Evolutionary conservation across 2,797 vertebrate species (phyloP).

Genomic region (Oryzias dopingdopingensis): DNA sequence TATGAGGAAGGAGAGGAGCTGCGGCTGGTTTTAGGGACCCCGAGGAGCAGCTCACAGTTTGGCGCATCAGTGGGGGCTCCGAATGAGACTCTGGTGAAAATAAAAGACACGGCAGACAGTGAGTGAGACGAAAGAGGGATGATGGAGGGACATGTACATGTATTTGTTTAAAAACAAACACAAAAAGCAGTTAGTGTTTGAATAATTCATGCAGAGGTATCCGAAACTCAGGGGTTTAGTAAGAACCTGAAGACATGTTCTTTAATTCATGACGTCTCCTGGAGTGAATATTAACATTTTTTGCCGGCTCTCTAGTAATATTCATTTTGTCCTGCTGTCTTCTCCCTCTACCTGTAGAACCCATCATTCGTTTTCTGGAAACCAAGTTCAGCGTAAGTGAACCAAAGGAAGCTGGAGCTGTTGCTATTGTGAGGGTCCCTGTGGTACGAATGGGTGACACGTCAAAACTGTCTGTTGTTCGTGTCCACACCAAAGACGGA

Average conservation of each 20-base stretch:
- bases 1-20: conserved; percentile 90
- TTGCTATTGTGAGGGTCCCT: conserved; percentile 83
- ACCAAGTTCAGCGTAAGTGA: conserved; percentile 90
- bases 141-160: background rate
- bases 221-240: conserved; percentile 1
- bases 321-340: background rate
- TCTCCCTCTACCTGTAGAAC: conserved; percentile 68
- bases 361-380: conserved; percentile 89
- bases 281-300: background rate
- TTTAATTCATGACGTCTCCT: background rate
- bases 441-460: conserved; percentile 88
- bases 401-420: conserved; percentile 80
- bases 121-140: conserved; percentile 61
- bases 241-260: background rate
- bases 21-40: conserved; percentile 86
- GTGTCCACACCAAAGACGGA: conserved; percentile 94
- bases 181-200: background rate
- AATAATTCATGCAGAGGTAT: background rate
- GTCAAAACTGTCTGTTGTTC: conserved; percentile 88
- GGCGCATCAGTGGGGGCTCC: conserved; percentile 86
- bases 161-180: background rate
- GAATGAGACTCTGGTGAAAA: conserved; percentile 87
- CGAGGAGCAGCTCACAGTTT: conserved; percentile 84
- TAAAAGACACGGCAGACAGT: conserved; percentile 89
- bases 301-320: too few relatives aligned